Base-by-base conservation (phyloP, 2,888 invertebrate species). In the Pollenia griseotomentosa region DNA sequence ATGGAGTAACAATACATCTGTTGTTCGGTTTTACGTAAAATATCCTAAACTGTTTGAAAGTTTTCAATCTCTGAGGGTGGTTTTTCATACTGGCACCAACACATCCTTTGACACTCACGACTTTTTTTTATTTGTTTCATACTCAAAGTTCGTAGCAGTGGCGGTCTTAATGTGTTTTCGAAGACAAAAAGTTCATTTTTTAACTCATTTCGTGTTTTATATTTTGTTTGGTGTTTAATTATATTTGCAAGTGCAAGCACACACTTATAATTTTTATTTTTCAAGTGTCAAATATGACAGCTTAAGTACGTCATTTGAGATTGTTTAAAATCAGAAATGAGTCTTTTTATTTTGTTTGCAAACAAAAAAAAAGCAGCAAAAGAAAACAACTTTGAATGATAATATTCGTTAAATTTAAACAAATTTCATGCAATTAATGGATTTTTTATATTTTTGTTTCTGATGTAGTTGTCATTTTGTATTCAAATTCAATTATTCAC, bases 401-500 rank as follows among this genome's bases (percentile, higher is more conserved):
- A 48, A 78, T 44, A 57, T 23, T 51, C n/a, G 44, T 73, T 73
- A 66, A 84, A 66, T 73, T 73, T 59, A 53, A 73, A 84, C 53
- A 79, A 84, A 84, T 79, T 59, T 59, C 53, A 53, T 8, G 46
- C 48, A 65, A 78, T 66, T 83, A 59, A 83, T 79, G 66, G 40
- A 70, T 61, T 53, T 68, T 73, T 61, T 6, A 4, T 33, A 33
- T 33, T 6, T 33, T 33, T 42, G 59, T 19, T 40, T 53, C 7
- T 16, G 33, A 14, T 51, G n/a, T 42, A 40, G 51, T 23, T 74
- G 48, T 73, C 51, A 16, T 70, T 51, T 61, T 80, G 14, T 80
- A 83, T 80, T 51, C 46, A 74, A 68, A 66, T 74, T 65, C 16
- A 81, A 84, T 84, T 87, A 87, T 81, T 87, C 87, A 87, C 84